Conservation (phyloP, 1,140 invertebrate genomes). For the Scaptomyza hsui region DNA sequence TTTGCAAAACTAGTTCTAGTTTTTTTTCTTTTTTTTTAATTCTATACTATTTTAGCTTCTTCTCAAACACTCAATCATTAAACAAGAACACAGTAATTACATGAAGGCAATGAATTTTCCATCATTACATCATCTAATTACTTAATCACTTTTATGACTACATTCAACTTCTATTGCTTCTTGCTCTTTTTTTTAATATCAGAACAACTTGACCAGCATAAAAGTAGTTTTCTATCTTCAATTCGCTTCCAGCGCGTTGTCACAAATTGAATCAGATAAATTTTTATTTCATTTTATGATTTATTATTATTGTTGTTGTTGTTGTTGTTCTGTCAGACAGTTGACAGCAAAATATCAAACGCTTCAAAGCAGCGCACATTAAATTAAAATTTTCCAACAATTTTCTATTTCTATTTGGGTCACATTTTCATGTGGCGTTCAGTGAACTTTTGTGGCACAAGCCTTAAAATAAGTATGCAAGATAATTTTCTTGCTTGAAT, state of each 20-base stretch:
- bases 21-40: too few relatives aligned
- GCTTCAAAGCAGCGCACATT: constrained; percentile 35
- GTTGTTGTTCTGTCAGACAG: constrained; percentile 41
- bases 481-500: constrained; percentile 23
- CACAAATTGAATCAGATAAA: constrained; percentile 79
- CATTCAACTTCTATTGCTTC: constrained; percentile 5
- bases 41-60: too few relatives aligned
- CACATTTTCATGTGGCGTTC: constrained; percentile 53
- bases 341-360: constrained; percentile 56
- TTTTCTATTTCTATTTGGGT: constrained; percentile 58
- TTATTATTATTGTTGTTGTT: constrained; percentile 40
- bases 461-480: constrained; percentile 16
- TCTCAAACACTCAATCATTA: too few relatives aligned
- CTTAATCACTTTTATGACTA: constrained; percentile 7
- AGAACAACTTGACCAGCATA: constrained; percentile 14
- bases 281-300: constrained; percentile 67
- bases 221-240: constrained; percentile 22
- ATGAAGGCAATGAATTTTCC: too few relatives aligned
- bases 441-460: constrained; percentile 61
- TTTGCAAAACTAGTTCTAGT: too few relatives aligned
- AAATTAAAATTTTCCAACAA: constrained; percentile 51
- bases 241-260: constrained; percentile 35
- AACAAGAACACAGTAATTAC: too few relatives aligned
- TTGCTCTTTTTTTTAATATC: constrained; percentile 3
- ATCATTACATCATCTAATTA: too few relatives aligned